phyloP scores from a whole-genome alignment of 2,888 invertebrate species.

The Harpagoxenus sublaevis region DNA sequence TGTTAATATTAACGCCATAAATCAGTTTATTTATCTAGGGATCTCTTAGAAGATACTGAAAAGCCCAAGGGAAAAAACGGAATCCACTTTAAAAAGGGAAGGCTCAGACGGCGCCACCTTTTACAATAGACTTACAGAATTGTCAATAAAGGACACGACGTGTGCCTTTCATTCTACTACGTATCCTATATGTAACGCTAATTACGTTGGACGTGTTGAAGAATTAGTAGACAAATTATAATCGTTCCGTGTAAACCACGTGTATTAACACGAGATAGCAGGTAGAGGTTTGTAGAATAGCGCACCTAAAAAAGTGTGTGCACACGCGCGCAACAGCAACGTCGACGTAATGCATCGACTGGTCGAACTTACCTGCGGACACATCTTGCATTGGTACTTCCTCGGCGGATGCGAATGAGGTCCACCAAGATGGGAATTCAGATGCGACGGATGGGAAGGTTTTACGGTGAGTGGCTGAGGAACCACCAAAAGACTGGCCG shows the following conservation, averaged over 20 bases:
- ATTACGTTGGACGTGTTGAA: background rate
- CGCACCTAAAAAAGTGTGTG: background rate
- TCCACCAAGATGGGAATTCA: constrained; percentile 85
- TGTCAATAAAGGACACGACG: background rate
- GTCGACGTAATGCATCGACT: too few relatives aligned
- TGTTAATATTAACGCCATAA: background rate
- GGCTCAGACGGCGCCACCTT: background rate
- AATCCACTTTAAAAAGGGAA: background rate
- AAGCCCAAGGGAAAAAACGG: background rate
- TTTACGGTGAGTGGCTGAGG: constrained; percentile 91
- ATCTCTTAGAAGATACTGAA: background rate
- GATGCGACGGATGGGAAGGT: constrained; percentile 85
- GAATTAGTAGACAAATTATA: background rate
- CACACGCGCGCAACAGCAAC: too few relatives aligned
- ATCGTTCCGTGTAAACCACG: background rate
- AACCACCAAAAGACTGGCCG: constrained; percentile 93
- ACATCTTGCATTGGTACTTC: constrained; percentile 99
- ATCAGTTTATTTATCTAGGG: background rate
- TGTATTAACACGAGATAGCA: background rate
- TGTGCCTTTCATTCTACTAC: background rate
- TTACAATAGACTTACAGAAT: background rate
- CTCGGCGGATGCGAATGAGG: constrained; percentile 87
- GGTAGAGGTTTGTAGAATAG: background rate
- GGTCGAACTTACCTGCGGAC: constrained; percentile 94
- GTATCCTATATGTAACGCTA: background rate